Base-by-base conservation (phyloP, 2,113 vertebrate species). In the Mesembrinibis cayennensis region DNA sequence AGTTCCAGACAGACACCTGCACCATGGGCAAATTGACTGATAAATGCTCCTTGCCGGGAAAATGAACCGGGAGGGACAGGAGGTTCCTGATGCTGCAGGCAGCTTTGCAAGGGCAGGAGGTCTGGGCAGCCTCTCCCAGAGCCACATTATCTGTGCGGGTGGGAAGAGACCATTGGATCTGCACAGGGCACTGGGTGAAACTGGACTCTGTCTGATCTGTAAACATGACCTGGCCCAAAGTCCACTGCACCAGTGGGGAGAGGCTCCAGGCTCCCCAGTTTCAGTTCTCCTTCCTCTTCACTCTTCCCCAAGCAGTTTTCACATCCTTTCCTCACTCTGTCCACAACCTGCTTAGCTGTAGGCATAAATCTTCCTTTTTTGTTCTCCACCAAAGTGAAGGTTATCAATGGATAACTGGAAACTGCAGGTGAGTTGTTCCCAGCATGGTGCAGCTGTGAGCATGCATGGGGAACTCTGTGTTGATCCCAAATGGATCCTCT, bases 1-100 rank as follows among this genome's bases (percentile, higher is more conserved):
- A 1, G 61, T 26, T 97, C 89, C 95, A 96, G 87, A 93, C 94
- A 93, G 89, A 91, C 94, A 91, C 34, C 91, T 95, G 91, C 88
- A 93, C 71, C 36, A 7, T 3, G 8, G 88, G 87, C 88, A 93
- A 88, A 89, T 30, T 67, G 86, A 91, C 47, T 58, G 89, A 56
- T 58, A 91, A 92, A 83, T 74, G 76, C 47, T 89, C 29, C 83
- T 67, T 47, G 53, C 45, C 4, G 26, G 62, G 62, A 79, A 85
- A 96, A 30, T 2, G 12, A 5, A 44, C 6, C 0, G 0, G 21
- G 67, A 67, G 20, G 23, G 21, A 70, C 29, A 17, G 23, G 63
- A 77, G 42, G 61, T 21, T 66, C 36, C 25, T 89, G 50, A n/a
- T 67, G 82, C 74, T 27, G 4, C 71, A 52, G 59, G 34, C 42